These are phyloP conservation scores for Sisor rabdophorus DNA, from an alignment of 2,113 vertebrate species.

Conservation along the genomic window DNA sequence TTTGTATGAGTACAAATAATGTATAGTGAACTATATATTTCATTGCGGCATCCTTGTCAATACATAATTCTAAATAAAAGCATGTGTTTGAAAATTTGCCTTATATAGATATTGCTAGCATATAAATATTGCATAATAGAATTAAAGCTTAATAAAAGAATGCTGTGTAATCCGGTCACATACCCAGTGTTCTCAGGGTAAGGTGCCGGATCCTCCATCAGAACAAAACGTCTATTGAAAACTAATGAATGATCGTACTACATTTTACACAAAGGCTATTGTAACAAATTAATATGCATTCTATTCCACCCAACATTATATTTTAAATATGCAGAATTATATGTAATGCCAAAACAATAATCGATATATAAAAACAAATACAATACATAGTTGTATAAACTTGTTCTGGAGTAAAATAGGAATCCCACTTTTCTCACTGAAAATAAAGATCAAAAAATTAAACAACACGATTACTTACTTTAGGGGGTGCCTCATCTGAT, in stretches of 20 bases:
- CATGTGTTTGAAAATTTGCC: neutral
- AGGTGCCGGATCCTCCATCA: neutral
- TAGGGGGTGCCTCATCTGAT: slow-evolving; percentile 92
- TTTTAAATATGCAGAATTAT: neutral
- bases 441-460: neutral
- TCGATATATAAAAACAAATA: neutral
- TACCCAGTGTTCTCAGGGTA: neutral
- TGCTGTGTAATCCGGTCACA: neutral
- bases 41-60: too few species aligned
- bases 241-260: slow-evolving; percentile 9
- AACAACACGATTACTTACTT: slow-evolving; percentile 71
- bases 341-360: neutral
- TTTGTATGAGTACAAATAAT: too few species aligned
- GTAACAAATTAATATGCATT: neutral
- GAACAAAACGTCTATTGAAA: slow-evolving; percentile 1
- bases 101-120: too few species aligned
- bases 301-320: neutral
- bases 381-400: neutral
- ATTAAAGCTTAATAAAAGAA: neutral
- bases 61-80: too few species aligned
- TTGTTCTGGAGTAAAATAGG: neutral
- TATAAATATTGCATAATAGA: neutral
- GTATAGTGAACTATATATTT: too few species aligned
- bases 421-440: neutral
- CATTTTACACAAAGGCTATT: slow-evolving; percentile 4